Evolutionary conservation across 2,888 invertebrate species (phyloP).

Genomic region (Beris morrisii): DNA sequence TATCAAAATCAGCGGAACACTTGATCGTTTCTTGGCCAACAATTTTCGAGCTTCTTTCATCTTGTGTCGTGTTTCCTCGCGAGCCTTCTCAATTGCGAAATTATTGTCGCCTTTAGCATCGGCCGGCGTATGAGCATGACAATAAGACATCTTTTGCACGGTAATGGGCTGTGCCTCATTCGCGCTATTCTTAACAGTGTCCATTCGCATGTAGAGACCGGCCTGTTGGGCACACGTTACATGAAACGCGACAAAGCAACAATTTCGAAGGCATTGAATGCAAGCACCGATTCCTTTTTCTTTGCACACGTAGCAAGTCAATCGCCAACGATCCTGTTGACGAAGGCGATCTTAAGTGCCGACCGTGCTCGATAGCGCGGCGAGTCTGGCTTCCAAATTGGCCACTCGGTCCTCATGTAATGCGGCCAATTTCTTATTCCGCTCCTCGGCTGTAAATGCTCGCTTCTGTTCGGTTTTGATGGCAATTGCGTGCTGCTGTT

Average conservation of each 20-base stretch:
- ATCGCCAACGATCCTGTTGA: no score
- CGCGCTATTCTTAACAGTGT: constrained; percentile 71
- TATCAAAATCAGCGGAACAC: constrained; percentile 88
- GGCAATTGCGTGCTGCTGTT: no score
- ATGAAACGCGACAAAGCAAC: constrained; percentile 96
- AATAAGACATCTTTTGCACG: constrained; percentile 94
- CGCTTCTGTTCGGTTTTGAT: no score
- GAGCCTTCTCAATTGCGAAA: constrained; percentile 56
- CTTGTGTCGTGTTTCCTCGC: constrained; percentile 74
- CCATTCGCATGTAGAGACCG: constrained; percentile 92
- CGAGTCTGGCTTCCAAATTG: no score
- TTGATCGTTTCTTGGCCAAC: constrained; percentile 84
- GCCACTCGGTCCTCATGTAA: no score
- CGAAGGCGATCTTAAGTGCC: no score
- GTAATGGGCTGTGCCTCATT: constrained; percentile 74
- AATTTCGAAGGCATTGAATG: constrained; percentile 96
- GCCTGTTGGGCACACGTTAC: constrained; percentile 99
- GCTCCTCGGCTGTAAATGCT: no score
- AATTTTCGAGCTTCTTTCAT: constrained; percentile 87
- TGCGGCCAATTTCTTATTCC: no score
- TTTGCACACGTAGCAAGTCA: constrained; percentile 97
- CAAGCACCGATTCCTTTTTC: constrained; percentile 92
- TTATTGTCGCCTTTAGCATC: constrained; percentile 59
- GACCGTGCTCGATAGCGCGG: no score
- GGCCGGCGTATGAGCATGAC: constrained; percentile 81